A percentile compares a stretch with the other conserved stretches of the same genome.
Evolutionary conservation across 1,140 invertebrate genomes (phyloP).

Genomic region (Glossosoma conforme): DNA sequence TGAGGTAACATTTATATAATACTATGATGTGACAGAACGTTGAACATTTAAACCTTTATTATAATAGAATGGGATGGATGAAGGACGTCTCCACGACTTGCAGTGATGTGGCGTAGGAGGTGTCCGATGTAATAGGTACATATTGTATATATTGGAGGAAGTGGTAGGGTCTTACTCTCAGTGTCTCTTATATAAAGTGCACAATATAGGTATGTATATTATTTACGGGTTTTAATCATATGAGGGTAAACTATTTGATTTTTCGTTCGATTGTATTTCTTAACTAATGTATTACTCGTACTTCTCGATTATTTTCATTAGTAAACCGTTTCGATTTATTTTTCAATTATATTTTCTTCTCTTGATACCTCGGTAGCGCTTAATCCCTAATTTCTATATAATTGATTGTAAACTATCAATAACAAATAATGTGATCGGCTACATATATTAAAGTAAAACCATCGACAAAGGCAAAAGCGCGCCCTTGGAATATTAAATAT

Average conservation of each 20-base stretch:
- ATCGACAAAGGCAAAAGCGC: too few species aligned
- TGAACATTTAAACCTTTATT: too few species aligned
- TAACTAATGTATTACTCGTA: constrained; percentile 20
- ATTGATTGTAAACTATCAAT: constrained; percentile 31
- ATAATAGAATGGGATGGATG: too few species aligned
- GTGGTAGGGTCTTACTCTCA: too few species aligned
- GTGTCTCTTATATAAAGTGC: constrained; percentile 29
- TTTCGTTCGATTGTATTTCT: constrained; percentile 24
- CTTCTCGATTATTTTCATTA: too few species aligned
- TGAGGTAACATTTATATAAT: too few species aligned
- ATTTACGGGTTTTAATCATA: constrained; percentile 29
- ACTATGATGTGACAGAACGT: too few species aligned
- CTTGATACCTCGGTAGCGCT: constrained; percentile 10
- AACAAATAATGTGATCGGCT: constrained; percentile 29
- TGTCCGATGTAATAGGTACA: too few species aligned
- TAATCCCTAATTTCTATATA: constrained; percentile 29
- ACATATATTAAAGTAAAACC: constrained; percentile 26
- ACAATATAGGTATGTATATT: constrained; percentile 31
- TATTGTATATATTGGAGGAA: too few species aligned
- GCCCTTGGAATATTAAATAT: too few species aligned
- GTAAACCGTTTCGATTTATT: constrained; percentile 1
- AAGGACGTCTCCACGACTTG: too few species aligned
- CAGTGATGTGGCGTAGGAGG: too few species aligned
- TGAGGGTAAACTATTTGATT: constrained; percentile 27
- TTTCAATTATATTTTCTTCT: background rate